phyloP scores from a whole-genome alignment of 2,113 vertebrate genomes.

The Microtus richardsoni region DNA sequence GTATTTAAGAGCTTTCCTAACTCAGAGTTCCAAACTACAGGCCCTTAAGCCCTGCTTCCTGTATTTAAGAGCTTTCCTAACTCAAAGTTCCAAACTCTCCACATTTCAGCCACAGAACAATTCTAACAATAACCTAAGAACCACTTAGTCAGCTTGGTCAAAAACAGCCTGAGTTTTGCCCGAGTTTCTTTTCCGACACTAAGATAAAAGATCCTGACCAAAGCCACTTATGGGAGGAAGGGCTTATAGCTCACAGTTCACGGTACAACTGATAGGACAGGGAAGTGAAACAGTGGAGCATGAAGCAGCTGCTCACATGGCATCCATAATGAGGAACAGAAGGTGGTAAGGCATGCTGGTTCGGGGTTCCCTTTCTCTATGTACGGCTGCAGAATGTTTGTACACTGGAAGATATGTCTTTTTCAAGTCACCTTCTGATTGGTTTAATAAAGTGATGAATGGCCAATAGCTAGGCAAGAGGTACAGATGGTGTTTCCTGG shows the following conservation, averaged over 20 bases:
- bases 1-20: background rate
- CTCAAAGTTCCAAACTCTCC: background rate
- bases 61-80: background rate
- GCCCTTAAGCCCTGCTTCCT: background rate
- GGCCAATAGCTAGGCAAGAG: background rate
- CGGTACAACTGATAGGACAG: background rate
- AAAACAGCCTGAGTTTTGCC: background rate
- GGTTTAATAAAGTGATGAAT: background rate
- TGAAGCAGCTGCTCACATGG: background rate
- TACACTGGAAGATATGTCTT: background rate
- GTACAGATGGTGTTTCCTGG: background rate
- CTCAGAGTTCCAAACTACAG: background rate
- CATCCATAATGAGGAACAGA: background rate
- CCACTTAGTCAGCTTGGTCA: background rate
- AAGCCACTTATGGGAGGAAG: background rate
- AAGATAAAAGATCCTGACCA: background rate
- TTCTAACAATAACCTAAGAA: background rate
- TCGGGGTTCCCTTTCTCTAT: background rate
- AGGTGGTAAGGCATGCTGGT: background rate
- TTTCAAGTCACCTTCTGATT: background rate
- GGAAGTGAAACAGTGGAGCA: background rate
- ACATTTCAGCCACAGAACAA: background rate
- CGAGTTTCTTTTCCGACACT: background rate
- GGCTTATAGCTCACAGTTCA: background rate
- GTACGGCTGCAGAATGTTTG: background rate